phyloP scores from a whole-genome alignment of 1,140 invertebrate genomes.

The Leptonema lineaticorne region DNA sequence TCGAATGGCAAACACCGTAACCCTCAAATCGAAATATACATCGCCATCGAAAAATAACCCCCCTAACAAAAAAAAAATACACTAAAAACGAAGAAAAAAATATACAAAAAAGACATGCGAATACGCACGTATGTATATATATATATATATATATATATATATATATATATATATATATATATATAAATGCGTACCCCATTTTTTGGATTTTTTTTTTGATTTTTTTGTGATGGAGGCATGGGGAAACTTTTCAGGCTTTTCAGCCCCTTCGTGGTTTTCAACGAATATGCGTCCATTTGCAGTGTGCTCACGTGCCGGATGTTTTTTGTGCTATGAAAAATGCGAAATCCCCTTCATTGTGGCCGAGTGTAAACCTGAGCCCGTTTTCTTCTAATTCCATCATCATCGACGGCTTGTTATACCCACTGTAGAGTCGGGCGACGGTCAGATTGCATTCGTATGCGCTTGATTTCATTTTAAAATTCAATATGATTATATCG shows the following conservation, averaged over 20 bases:
- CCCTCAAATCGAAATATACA: too few relatives aligned
- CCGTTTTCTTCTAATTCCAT: conserved; percentile 26
- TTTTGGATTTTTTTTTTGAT: background rate
- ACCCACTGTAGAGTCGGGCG: background rate
- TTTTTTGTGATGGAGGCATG: background rate
- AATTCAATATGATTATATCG: background rate
- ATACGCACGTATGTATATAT: background rate
- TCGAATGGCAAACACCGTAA: too few relatives aligned
- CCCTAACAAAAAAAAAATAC: too few relatives aligned
- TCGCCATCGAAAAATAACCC: too few relatives aligned
- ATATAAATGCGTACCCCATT: background rate
- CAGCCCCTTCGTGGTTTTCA: background rate
- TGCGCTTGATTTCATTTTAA: background rate
- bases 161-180: background rate
- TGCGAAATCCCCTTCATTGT: conserved; percentile 28
- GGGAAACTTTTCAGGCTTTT: too few relatives aligned
- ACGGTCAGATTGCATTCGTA: background rate
- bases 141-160: background rate
- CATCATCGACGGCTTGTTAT: conserved; percentile 22
- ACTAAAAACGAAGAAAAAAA: too few relatives aligned
- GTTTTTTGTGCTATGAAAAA: conserved; percentile 33
- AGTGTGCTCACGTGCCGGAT: conserved; percentile 30
- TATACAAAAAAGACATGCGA: background rate
- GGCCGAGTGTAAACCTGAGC: conserved; percentile 25
- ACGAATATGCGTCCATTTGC: conserved; percentile 16